These are phyloP conservation scores for Drosophila mimica DNA, from an alignment of 2,888 invertebrate genomes.

Conservation along the genomic window DNA sequence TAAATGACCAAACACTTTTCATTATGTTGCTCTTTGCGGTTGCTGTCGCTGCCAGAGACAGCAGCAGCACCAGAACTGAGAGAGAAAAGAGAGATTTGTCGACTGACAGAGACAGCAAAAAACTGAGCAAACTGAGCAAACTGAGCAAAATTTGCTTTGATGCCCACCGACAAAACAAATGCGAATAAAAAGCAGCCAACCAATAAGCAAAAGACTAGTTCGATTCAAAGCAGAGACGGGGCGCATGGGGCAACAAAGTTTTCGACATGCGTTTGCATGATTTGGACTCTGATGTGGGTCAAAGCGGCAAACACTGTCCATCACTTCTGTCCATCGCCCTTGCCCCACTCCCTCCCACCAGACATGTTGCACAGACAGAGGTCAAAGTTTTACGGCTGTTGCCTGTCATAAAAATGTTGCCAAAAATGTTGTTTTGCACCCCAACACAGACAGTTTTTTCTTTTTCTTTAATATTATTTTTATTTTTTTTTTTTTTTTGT, in stretches of 20 bases:
- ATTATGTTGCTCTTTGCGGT: slow-evolving; percentile 79
- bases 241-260: slow-evolving; percentile 22
- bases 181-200: slow-evolving; percentile 24
- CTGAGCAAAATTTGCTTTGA: slow-evolving; percentile 59
- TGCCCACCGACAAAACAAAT: slow-evolving; percentile 52
- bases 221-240: slow-evolving; percentile 15
- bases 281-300: slow-evolving; percentile 73
- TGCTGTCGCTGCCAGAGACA: slow-evolving; percentile 49
- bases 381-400: slow-evolving; percentile 78
- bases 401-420: slow-evolving; percentile 79
- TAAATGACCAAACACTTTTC: slow-evolving; percentile 81
- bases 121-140: slow-evolving; percentile 8
- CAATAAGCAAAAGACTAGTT: slow-evolving; percentile 30
- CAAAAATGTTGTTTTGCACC: slow-evolving; percentile 50
- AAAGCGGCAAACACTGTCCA: slow-evolving; percentile 37
- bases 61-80: slow-evolving; percentile 6
- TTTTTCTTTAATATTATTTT: slow-evolving; percentile 30
- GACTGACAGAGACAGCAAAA: slow-evolving; percentile 48
- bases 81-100: slow-evolving; percentile 50
- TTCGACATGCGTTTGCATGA: slow-evolving; percentile 61
- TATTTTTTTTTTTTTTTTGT: slow-evolving; percentile 43
- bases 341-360: not conserved
- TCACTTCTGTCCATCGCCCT: not conserved
- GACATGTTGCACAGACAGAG: slow-evolving; percentile 47
- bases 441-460: slow-evolving; percentile 28